Base-by-base conservation (phyloP, 2,113 vertebrate genomes). In the Hiodon tergisus region DNA sequence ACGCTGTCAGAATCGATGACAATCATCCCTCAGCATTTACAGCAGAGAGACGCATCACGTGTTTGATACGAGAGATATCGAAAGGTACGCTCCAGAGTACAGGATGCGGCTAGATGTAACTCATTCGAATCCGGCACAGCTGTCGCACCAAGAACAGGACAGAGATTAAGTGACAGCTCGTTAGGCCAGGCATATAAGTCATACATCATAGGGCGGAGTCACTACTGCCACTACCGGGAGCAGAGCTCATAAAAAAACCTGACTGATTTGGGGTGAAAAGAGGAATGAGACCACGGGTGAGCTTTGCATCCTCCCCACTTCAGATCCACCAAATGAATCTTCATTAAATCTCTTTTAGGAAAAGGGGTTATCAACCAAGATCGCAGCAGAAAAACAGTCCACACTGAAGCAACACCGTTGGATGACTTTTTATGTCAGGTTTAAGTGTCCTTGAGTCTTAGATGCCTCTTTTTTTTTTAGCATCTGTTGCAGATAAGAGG, bases 241-340 rank as follows among this genome's bases (percentile, higher is more conserved):
- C 3, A n/a, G 1, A 8, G 54, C 52, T 57, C 13, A n/a, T 47
- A 3, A 52, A n/a, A 48, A 48, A 68, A 65, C 31, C 47, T 14
- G 51, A 74, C 47, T 46, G 61, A 73, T 63, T 63, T 53, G 14
- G n/a, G n/a, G n/a, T n/a, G n/a, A n/a, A 66, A 11, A 66, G 61
- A 8, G 60, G 16, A 16, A 5, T 3, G 10, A 4, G 5, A 3
- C 4, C 4, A 16, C 6, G 17, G n/a, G 52, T 57, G 72, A 74
- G 16, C 55, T 53, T 48, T n/a, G 55, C 52, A 62, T 66, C 52
- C 65, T 14, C 2, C 3, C 8, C 8, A 50, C 63, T 53, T 60
- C 2, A 4, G 50, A 4, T 1, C n/a, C 17, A 48, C 63, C 3
- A 6, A 16, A 10, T 67, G 53, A 74, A 53, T 50, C 62, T 57